phyloP scores from a whole-genome alignment of 1,140 invertebrate genomes.

The Lordiphosa collinella region DNA sequence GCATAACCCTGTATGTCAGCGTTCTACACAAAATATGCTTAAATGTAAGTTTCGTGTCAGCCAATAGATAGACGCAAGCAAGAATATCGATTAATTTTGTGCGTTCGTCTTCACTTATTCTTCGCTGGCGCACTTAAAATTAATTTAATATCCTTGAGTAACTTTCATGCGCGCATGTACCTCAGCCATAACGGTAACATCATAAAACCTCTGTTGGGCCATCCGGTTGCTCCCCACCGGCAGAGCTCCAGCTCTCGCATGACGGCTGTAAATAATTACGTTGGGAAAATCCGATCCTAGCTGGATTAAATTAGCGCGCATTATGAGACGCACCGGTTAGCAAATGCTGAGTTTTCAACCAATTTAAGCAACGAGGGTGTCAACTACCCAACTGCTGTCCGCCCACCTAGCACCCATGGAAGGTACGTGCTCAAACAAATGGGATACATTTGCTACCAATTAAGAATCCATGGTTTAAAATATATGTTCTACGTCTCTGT shows the following conservation, averaged over 20 bases:
- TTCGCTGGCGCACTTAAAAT: conserved; percentile 67
- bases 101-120: conserved; percentile 21
- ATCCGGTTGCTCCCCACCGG: conserved; percentile 18
- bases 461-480: conserved; percentile 79
- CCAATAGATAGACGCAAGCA: conserved; percentile 61
- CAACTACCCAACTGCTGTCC: conserved; percentile 34
- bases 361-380: conserved; percentile 40
- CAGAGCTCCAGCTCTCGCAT: conserved; percentile 45
- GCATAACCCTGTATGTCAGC: conserved; percentile 47
- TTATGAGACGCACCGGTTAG: conserved; percentile 68
- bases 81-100: conserved; percentile 66
- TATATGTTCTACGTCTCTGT: conserved; percentile 48
- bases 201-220: conserved; percentile 27
- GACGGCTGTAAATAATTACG: conserved; percentile 77
- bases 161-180: conserved; percentile 62
- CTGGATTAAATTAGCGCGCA: conserved; percentile 79
- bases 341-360: conserved; percentile 40
- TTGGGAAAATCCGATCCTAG: conserved; percentile 77
- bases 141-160: conserved; percentile 74
- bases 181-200: conserved; percentile 44
- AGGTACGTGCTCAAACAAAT: conserved; percentile 34
- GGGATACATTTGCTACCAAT: conserved; percentile 75
- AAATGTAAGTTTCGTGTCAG: conserved; percentile 48
- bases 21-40: conserved; percentile 46
- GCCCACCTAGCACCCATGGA: conserved; percentile 33